Conservation (phyloP, 2,888 invertebrate genomes). For the Cecidostiba fungosa region DNA sequence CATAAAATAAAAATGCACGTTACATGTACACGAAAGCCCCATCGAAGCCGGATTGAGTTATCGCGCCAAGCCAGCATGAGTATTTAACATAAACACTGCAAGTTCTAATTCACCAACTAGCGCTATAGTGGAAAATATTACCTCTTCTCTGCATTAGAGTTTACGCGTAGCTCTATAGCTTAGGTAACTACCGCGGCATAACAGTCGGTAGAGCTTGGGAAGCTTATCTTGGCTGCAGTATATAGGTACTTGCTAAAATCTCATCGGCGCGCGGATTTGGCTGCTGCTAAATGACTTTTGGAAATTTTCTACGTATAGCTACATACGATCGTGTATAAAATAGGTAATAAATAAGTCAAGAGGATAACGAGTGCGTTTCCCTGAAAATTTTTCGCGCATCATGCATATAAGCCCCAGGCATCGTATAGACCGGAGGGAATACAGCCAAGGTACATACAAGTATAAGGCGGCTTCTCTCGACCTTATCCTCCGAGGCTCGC, state of each 20-base stretch:
- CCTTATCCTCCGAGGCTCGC: slow-evolving; percentile 4
- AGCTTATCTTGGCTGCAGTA: slow-evolving; percentile 6
- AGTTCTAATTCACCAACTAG: slow-evolving; percentile 19
- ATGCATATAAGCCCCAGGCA: too few species aligned
- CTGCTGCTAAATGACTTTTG: not conserved
- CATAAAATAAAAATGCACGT: not conserved
- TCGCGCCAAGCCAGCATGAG: too few species aligned
- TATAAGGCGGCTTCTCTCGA: not conserved
- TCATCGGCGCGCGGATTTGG: not conserved
- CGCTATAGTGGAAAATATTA: slow-evolving; percentile 31
- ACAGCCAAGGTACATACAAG: not conserved
- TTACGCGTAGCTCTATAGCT: slow-evolving; percentile 1
- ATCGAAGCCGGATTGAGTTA: too few species aligned
- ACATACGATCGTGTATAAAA: not conserved
- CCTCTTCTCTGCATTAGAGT: slow-evolving; percentile 38
- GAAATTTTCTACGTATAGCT: not conserved
- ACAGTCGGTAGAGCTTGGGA: slow-evolving; percentile 27
- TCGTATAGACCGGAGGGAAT: not conserved
- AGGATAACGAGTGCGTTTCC: too few species aligned
- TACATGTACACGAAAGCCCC: too few species aligned
- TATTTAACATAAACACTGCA: not conserved
- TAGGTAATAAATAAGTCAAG: not conserved
- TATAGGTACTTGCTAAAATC: not conserved
- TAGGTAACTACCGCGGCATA: slow-evolving; percentile 37
- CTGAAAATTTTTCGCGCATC: not conserved